Conservation (phyloP, 2,797 vertebrate genomes). For the Momotus momota region DNA sequence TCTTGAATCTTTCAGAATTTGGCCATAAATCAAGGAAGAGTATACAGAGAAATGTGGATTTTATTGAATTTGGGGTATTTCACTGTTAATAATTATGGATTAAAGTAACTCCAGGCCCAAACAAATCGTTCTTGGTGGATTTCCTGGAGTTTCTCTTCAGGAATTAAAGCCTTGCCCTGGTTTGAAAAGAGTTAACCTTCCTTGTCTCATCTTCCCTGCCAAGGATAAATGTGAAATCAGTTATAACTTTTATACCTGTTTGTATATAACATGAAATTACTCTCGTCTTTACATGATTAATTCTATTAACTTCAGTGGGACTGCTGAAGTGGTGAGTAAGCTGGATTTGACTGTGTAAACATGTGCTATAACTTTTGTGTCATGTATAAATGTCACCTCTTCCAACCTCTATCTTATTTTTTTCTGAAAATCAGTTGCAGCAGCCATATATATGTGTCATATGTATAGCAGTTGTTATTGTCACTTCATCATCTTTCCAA, state of each 20-base stretch:
- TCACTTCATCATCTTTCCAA: background rate
- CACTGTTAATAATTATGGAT: background rate
- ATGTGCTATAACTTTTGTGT: fast-evolving
- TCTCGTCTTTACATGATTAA: background rate
- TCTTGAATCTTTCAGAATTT: background rate
- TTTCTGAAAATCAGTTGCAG: conserved; percentile 1
- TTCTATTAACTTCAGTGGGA: background rate
- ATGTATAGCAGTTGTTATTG: background rate
- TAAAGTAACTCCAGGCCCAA: background rate
- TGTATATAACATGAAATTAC: background rate
- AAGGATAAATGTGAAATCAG: conserved; percentile 6
- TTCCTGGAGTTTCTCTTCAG: background rate
- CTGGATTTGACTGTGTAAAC: background rate
- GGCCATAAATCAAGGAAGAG: background rate
- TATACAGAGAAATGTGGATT: background rate
- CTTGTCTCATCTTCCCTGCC: background rate
- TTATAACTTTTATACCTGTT: background rate
- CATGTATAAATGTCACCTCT: background rate
- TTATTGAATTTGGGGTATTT: background rate
- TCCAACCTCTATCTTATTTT: background rate
- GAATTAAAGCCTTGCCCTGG: background rate
- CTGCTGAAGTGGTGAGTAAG: background rate
- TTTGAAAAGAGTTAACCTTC: background rate
- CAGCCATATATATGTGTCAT: background rate
- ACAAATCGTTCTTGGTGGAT: background rate